These are phyloP conservation scores for Drosophila paracracens DNA, from an alignment of 2,888 invertebrate genomes.

Conservation along the genomic window DNA sequence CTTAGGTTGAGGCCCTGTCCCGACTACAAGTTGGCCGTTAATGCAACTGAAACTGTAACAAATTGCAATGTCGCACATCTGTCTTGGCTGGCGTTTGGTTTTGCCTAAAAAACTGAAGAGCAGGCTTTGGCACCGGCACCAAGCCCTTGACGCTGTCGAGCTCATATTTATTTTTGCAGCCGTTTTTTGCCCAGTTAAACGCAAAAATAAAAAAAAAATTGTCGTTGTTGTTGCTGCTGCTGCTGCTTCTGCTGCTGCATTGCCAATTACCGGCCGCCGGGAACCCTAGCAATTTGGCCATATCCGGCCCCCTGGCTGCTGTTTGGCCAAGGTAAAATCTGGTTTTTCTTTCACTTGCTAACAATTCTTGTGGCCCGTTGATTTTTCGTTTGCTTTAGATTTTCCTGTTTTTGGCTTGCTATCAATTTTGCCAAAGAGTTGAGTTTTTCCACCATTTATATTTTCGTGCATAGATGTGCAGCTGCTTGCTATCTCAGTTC, in stretches of 20 bases:
- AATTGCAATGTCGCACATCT: slow-evolving; percentile 79
- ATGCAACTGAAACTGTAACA: slow-evolving; percentile 79
- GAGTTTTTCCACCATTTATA: slow-evolving; percentile 13
- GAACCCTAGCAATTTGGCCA: slow-evolving; percentile 84
- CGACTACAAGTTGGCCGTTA: slow-evolving; percentile 59
- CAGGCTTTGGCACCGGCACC: slow-evolving; percentile 28
- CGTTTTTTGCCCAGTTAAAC: slow-evolving; percentile 57
- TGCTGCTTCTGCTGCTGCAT: slow-evolving; percentile 44
- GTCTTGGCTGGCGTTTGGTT: slow-evolving; percentile 75
- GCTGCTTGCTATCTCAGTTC: slow-evolving; percentile 17
- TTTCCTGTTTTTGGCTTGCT: slow-evolving; percentile 63
- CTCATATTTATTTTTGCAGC: slow-evolving; percentile 73
- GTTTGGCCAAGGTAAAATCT: slow-evolving; percentile 66
- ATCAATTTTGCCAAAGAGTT: slow-evolving; percentile 52
- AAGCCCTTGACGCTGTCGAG: slow-evolving; percentile 57
- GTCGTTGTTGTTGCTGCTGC: slow-evolving; percentile 45
- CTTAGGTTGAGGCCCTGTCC: slow-evolving; percentile 25
- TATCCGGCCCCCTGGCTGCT: slow-evolving; percentile 82
- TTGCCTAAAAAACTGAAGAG: slow-evolving; percentile 59
- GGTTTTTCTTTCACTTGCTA: slow-evolving; percentile 74
- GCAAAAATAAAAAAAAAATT: slow-evolving; percentile 55
- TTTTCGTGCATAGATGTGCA: slow-evolving; percentile 7
- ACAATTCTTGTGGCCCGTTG: slow-evolving; percentile 52
- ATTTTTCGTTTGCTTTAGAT: slow-evolving; percentile 68
- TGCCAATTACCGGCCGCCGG: slow-evolving; percentile 81